phyloP scores from a whole-genome alignment of 1,140 invertebrate genomes.

The Cephus cinctus region DNA sequence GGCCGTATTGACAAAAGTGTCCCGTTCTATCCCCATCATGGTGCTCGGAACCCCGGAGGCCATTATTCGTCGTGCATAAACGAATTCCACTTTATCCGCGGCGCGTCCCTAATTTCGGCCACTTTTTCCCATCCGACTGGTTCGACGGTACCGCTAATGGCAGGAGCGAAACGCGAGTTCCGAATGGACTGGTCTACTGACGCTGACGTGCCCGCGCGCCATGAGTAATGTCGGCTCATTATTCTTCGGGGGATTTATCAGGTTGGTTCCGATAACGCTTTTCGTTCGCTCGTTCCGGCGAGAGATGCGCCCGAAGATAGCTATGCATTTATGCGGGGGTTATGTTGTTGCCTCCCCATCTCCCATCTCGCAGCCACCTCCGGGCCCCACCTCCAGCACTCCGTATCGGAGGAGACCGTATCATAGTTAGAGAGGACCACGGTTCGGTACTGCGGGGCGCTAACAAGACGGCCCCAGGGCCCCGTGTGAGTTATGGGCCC shows the following conservation, averaged over 20 bases:
- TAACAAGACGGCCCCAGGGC: conserved; percentile 42
- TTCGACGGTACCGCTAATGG: conserved; percentile 9
- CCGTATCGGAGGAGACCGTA: conserved; percentile 25
- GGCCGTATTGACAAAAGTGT: conserved; percentile 28
- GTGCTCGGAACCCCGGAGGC: no score
- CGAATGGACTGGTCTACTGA: conserved; percentile 29
- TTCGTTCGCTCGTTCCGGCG: conserved; percentile 36
- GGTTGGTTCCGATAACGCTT: conserved; percentile 44
- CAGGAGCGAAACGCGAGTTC: conserved; percentile 11
- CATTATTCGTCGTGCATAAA: no score
- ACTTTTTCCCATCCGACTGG: conserved; percentile 15
- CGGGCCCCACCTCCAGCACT: not conserved
- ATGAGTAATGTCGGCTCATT: conserved; percentile 47
- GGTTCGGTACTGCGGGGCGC: conserved; percentile 31
- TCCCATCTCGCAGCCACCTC: no score
- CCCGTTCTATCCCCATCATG: no score
- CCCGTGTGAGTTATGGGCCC: conserved; percentile 45
- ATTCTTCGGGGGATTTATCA: conserved; percentile 50
- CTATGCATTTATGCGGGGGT: conserved; percentile 45
- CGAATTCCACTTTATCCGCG: conserved; percentile 29
- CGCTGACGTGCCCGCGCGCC: conserved; percentile 32
- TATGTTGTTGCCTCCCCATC: no score
- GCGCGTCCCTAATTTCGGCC: conserved; percentile 27
- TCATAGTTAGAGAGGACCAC: conserved; percentile 32
- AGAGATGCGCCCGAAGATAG: conserved; percentile 40